These are phyloP conservation scores for Apamea monoglypha DNA, from an alignment of 2,888 invertebrate genomes.

Conservation along the genomic window DNA sequence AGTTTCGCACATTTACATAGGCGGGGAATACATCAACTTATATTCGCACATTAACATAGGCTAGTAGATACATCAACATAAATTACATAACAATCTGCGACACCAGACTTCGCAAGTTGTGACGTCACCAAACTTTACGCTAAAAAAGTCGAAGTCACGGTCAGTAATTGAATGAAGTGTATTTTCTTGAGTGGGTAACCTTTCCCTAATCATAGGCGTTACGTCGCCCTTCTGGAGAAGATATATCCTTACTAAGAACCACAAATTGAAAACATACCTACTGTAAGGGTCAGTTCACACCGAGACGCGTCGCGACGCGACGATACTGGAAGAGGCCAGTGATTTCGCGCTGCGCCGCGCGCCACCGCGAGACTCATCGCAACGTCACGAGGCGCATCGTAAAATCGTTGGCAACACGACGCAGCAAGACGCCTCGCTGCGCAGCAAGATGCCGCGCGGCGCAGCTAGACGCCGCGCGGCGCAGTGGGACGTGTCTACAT, in stretches of 20 bases:
- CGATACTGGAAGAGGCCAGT: too few relatives aligned
- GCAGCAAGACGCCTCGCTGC: too few relatives aligned
- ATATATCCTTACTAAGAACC: conserved; percentile 3
- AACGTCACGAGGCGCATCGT: too few relatives aligned
- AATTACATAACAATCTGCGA: conserved; percentile 30
- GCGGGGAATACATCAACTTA: conserved; percentile 34
- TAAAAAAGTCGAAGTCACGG: conserved; percentile 27
- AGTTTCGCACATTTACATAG: conserved; percentile 23
- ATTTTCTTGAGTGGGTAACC: conserved; percentile 39
- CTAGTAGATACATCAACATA: conserved; percentile 37
- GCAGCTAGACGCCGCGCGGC: too few relatives aligned
- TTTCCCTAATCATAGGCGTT: conserved; percentile 35
- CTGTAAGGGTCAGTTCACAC: too few relatives aligned
- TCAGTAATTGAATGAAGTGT: conserved; percentile 45
- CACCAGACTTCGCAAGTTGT: conserved; percentile 20
- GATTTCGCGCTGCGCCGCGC: too few relatives aligned
- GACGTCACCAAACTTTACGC: conserved; percentile 21
- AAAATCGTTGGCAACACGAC: too few relatives aligned
- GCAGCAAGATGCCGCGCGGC: too few relatives aligned
- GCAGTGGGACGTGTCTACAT: too few relatives aligned
- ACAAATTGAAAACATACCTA: conserved; percentile 7
- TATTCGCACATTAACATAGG: conserved; percentile 21
- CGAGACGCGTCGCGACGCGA: too few relatives aligned
- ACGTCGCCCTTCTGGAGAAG: conserved; percentile 21
- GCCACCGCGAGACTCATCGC: too few relatives aligned